Conservation (phyloP, 2,797 vertebrate genomes). For the Eleutherodactylus coqui region DNA sequence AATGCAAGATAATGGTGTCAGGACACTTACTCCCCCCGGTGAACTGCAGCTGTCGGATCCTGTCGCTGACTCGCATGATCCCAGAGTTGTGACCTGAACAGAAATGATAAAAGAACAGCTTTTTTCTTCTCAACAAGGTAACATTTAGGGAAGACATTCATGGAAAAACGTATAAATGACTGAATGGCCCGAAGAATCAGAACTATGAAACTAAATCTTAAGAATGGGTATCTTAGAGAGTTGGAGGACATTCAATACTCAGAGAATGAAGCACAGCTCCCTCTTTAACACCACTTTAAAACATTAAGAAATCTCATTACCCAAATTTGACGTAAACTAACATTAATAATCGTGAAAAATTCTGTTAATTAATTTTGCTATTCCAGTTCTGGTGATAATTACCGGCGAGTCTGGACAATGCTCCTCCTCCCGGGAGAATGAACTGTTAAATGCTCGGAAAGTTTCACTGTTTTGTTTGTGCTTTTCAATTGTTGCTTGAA, state of each 20-base stretch:
- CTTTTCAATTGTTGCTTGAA: conserved; percentile 89
- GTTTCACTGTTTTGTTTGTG: conserved; percentile 97
- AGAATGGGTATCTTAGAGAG: too few relatives aligned
- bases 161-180: too few relatives aligned
- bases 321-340: neutral
- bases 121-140: neutral
- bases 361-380: neutral
- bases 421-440: conserved; percentile 89
- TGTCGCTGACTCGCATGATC: conserved; percentile 66
- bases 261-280: too few relatives aligned
- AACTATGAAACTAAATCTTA: neutral
- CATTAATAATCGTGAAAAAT: neutral
- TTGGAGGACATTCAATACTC: too few relatives aligned
- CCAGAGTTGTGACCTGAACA: conserved; percentile 68
- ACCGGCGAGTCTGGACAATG: conserved; percentile 86
- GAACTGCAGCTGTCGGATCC: conserved; percentile 67
- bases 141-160: too few relatives aligned
- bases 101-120: neutral
- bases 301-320: neutral
- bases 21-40: conserved; percentile 71
- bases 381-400: conserved; percentile 63
- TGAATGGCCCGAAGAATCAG: neutral
- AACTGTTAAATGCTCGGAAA: conserved; percentile 90
- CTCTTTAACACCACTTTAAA: too few relatives aligned
- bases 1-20: neutral